Percentiles rank a stretch among this genome's conserved stretches.
Evolutionary conservation across 2,888 invertebrate species (phyloP).

Genomic region (Trissolcus japonicus): DNA sequence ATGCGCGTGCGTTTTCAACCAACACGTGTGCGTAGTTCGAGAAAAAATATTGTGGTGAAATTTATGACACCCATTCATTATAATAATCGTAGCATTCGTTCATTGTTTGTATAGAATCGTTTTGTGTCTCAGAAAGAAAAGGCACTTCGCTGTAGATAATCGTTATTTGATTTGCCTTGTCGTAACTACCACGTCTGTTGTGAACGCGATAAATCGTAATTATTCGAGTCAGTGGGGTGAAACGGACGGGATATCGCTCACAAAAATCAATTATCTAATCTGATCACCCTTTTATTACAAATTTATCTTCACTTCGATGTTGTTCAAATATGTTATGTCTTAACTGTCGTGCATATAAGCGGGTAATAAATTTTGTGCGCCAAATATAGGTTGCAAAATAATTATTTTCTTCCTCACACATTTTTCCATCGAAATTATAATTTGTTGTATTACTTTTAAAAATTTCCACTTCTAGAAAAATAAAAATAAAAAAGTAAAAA

Average conservation of each 20-base stretch:
- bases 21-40: conserved; percentile 35
- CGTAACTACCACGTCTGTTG: conserved; percentile 12
- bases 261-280: conserved; percentile 8
- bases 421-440: too few species aligned
- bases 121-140: conserved; percentile 30
- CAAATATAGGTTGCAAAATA: too few species aligned
- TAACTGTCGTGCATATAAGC: too few species aligned
- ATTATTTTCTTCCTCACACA: too few species aligned
- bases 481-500: too few species aligned
- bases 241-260: conserved; percentile 10
- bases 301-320: too few species aligned
- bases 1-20: conserved; percentile 25
- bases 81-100: conserved; percentile 41
- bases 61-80: conserved; percentile 55
- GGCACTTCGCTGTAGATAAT: conserved; percentile 36
- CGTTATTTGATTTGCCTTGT: conserved; percentile 34
- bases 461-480: too few species aligned
- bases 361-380: too few species aligned
- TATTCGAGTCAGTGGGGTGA: conserved; percentile 34
- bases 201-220: conserved; percentile 39
- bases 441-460: too few species aligned
- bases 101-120: conserved; percentile 52
- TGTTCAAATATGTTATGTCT: too few species aligned
- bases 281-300: too few species aligned
- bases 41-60: conserved; percentile 47